Evolutionary conservation across 2,888 invertebrate genomes (phyloP).

Genomic region (Ophioninae sp.): DNA sequence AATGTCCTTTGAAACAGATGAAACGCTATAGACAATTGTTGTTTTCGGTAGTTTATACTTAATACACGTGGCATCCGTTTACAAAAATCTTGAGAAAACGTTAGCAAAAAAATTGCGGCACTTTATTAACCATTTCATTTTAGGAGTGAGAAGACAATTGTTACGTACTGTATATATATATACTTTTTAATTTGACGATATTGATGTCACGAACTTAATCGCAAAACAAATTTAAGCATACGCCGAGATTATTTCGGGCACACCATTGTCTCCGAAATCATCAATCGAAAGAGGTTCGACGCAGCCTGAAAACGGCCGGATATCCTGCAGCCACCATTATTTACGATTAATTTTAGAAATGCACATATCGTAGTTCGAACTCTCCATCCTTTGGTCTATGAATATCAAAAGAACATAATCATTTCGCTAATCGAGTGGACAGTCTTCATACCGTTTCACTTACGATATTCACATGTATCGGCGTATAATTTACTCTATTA

Average conservation of each 20-base stretch:
- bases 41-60: too few relatives aligned
- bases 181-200: not conserved
- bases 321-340: too few relatives aligned
- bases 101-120: too few relatives aligned
- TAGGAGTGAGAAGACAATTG: too few relatives aligned
- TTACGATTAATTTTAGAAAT: not conserved
- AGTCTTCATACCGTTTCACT: conserved; percentile 9
- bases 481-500: conserved; percentile 14
- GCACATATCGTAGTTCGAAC: not conserved
- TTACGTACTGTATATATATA: not conserved
- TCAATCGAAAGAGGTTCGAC: not conserved
- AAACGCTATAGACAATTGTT: too few relatives aligned
- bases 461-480: not conserved
- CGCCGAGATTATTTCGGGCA: not conserved
- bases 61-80: too few relatives aligned
- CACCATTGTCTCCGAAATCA: not conserved
- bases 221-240: not conserved
- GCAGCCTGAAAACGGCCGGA: too few relatives aligned
- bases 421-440: conserved; percentile 12
- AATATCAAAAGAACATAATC: not conserved
- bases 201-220: not conserved
- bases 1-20: too few relatives aligned
- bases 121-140: too few relatives aligned
- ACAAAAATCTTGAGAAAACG: too few relatives aligned
- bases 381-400: not conserved